These are phyloP conservation scores for Epinephelus coioides DNA, from an alignment of 2,797 vertebrate genomes.

Conservation along the genomic window DNA sequence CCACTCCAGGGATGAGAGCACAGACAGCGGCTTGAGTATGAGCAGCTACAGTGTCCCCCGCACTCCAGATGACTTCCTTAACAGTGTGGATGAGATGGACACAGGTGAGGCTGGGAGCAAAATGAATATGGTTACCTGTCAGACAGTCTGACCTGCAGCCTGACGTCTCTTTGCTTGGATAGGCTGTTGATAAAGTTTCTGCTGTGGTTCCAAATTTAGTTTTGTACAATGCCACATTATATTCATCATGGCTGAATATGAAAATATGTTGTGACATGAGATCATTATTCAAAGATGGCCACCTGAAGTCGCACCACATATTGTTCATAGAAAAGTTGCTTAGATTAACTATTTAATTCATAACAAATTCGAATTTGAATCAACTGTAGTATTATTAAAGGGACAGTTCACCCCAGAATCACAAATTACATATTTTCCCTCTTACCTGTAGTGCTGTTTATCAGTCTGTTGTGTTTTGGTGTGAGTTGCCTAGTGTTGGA, in stretches of 20 bases:
- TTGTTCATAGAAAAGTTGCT: background rate
- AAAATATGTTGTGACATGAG: background rate
- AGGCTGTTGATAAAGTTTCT: background rate
- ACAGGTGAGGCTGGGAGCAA: constrained; percentile 86
- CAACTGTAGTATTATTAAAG: too few species aligned
- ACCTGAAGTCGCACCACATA: background rate
- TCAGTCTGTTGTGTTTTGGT: too few species aligned
- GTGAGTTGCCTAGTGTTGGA: too few species aligned
- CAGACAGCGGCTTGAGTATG: constrained; percentile 98
- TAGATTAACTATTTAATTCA: background rate
- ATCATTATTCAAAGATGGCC: background rate
- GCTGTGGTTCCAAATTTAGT: background rate
- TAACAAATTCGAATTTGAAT: background rate
- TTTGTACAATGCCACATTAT: too few species aligned
- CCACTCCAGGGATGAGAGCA: constrained; percentile 99
- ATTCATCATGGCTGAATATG: background rate
- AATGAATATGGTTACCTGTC: background rate
- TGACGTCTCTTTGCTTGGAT: too few species aligned
- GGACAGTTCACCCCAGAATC: too few species aligned
- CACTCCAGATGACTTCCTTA: constrained; percentile 98
- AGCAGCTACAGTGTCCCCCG: constrained; percentile 99
- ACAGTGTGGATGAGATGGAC: constrained; percentile 99
- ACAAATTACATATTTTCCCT: too few species aligned
- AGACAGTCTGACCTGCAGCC: background rate
- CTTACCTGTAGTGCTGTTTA: too few species aligned